A percentile compares a stretch with the other conserved stretches of the same genome.
These are phyloP conservation scores for Aythya fuligula DNA, from an alignment of 2,797 vertebrate species.

Conservation along the genomic window DNA sequence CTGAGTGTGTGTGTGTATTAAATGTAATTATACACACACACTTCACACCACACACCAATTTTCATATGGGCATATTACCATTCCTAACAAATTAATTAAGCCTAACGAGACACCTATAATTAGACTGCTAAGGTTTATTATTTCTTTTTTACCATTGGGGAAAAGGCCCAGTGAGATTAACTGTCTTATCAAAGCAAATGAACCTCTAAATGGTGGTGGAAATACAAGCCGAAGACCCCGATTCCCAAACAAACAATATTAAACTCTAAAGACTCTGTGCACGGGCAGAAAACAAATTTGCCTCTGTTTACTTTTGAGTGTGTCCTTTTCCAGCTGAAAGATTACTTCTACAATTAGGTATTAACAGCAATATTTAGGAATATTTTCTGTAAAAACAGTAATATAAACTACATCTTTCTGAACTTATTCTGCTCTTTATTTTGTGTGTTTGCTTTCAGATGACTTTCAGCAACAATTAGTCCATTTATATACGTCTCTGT, in stretches of 20 bases:
- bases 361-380: not conserved
- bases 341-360: not conserved
- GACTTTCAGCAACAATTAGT: not conserved
- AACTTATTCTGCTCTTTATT: not conserved
- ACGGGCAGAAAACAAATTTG: not conserved
- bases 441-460: not conserved
- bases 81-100: constrained; percentile 33
- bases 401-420: not conserved
- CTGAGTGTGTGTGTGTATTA: not conserved
- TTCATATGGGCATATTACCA: constrained; percentile 7
- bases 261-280: not conserved
- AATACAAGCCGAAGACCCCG: not conserved
- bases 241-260: not conserved
- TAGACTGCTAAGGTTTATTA: constrained; percentile 22
- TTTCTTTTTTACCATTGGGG: constrained; percentile 9
- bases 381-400: not conserved
- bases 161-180: constrained; percentile 16
- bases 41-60: not conserved
- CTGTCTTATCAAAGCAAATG: constrained; percentile 10
- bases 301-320: not conserved
- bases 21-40: not conserved
- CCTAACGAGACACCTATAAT: constrained; percentile 38
- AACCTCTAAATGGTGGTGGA: not conserved
- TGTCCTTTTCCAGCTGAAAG: not conserved
- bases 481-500: not conserved